Base-by-base conservation (phyloP, 2,888 invertebrate species). In the Lysandra coridon region DNA sequence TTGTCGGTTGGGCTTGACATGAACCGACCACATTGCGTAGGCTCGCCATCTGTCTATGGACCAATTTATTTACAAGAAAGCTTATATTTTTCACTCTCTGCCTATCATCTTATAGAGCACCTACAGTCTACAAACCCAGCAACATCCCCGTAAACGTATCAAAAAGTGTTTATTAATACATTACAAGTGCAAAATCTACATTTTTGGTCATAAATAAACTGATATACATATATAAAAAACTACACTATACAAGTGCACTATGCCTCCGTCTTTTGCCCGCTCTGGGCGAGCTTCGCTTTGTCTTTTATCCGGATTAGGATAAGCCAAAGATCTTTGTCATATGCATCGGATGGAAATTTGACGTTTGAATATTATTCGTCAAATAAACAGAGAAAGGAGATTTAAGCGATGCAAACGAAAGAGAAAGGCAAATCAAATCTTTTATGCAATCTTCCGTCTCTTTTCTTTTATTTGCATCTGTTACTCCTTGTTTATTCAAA, bases 131-230 rank as follows among this genome's bases (percentile, higher is more conserved):
- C 64, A 78, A 78, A 64, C 73, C 60, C 53, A 73, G 49, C 62
- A 78, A 78, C 78, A 12, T 69, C 79, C 79, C 85, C 85, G 82
- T 85, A 88, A 87, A 88, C 83, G 84, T 85, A 85, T 86, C 87
- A 86, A 88, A 90, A 89, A 88, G 85, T 88, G 89, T 87, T 89
- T 86, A 87, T 86, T 85, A 85, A 85, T 85, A 84, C 85, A 86
- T 85, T 86, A 86, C 86, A 85, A 87, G 92, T 92, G 92, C 90
- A 92, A 91, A 91, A 91, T 92, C 92, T 92, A 92, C 86, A 85
- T 89, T 90, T 92, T 92, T 91, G 92, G 92, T 92, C 92, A 91
- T 91, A 91, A 90, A 91, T 91, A 91, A 91, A 91, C 89, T 89
- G 90, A 91, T 91, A 91, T 91, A 92, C 91, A 92, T 85, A 86